phyloP scores from a whole-genome alignment of 2,113 vertebrate species.

The Ibidorhyncha struthersii region DNA sequence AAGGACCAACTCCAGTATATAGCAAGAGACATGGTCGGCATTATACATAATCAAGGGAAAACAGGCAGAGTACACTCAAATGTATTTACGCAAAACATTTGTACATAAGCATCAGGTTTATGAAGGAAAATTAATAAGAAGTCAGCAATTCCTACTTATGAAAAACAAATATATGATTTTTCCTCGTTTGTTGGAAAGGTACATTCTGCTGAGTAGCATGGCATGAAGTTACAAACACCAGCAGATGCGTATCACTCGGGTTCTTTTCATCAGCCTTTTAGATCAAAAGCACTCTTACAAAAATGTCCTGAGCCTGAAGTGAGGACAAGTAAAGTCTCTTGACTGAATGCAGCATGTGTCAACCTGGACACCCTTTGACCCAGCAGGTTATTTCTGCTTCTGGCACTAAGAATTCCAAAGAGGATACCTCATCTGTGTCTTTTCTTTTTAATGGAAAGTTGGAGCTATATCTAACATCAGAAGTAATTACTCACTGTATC shows the following conservation, averaged over 20 bases:
- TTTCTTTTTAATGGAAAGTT: background rate
- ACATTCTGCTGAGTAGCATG: background rate
- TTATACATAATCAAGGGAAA: background rate
- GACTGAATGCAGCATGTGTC: constrained; percentile 7
- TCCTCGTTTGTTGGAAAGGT: background rate
- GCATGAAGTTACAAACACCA: background rate
- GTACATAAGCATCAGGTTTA: background rate
- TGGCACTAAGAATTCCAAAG: constrained; percentile 32
- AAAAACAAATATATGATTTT: background rate
- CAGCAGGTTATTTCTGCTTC: constrained; percentile 18
- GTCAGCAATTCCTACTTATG: background rate
- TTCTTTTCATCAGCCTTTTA: background rate
- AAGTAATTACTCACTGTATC: constrained; percentile 28
- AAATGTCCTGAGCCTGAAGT: constrained; percentile 6
- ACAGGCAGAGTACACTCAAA: background rate
- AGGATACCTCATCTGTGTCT: constrained; percentile 3
- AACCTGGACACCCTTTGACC: constrained; percentile 22
- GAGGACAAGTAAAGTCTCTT: background rate
- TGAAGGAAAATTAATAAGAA: background rate
- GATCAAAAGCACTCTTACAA: background rate
- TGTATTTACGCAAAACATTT: background rate
- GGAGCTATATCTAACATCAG: constrained; percentile 24
- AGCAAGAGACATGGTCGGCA: background rate
- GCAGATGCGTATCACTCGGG: accelerated
- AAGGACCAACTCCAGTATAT: background rate